Conservation (phyloP, 2,797 vertebrate species). For the Microchirus variegatus region DNA sequence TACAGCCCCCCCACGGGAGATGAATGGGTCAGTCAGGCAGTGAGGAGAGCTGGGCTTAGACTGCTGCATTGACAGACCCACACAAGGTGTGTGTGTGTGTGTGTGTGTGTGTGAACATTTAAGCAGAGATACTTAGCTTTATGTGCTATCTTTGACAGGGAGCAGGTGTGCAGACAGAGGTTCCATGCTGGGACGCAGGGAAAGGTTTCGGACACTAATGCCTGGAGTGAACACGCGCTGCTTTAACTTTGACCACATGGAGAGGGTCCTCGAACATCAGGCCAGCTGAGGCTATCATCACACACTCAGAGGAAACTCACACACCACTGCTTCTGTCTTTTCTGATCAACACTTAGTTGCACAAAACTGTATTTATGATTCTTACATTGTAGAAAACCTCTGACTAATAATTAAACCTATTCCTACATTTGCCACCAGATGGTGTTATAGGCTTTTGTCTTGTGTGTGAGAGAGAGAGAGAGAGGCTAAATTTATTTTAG, state of each 20-base stretch:
- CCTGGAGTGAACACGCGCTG: constrained; percentile 52
- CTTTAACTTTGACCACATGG: constrained; percentile 62
- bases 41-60: constrained; percentile 53
- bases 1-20: constrained; percentile 75
- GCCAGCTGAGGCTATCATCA: constrained; percentile 32
- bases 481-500: neutral
- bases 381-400: neutral
- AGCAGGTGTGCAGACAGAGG: constrained; percentile 67
- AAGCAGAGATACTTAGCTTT: constrained; percentile 52
- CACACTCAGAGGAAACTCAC: neutral
- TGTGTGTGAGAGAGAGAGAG: no score
- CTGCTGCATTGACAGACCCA: constrained; percentile 58
- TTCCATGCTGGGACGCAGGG: constrained; percentile 60
- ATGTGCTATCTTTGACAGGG: constrained; percentile 49
- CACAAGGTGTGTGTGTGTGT: constrained; percentile 29
- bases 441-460: constrained; percentile 43
- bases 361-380: neutral
- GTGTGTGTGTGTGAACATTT: constrained; percentile 18
- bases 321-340: neutral
- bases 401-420: neutral
- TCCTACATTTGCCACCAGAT: constrained; percentile 59
- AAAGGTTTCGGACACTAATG: constrained; percentile 38
- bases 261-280: constrained; percentile 31
- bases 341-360: neutral
- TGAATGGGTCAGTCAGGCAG: constrained; percentile 78